A percentile compares a stretch with the other conserved stretches of the same genome.
Evolutionary conservation across 2,797 vertebrate species (phyloP).

Genomic region (Eulemur coronatus): DNA sequence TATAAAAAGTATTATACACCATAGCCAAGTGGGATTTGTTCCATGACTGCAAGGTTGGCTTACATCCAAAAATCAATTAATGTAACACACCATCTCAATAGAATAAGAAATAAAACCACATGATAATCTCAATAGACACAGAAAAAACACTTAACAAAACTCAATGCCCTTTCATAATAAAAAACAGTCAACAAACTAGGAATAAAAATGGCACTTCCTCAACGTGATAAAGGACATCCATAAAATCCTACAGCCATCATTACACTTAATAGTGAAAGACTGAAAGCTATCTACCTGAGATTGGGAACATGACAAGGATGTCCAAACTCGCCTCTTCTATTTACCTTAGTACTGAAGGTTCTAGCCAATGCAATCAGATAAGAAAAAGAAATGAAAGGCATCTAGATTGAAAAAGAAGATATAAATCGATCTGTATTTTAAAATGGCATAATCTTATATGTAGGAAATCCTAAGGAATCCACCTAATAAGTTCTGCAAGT

Average conservation of each 20-base stretch:
- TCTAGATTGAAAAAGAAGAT: not conserved
- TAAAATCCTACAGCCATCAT: not conserved
- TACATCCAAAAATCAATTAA: not conserved
- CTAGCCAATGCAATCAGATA: not conserved
- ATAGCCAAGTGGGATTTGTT: not conserved
- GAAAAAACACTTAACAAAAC: not conserved
- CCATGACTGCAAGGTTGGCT: not conserved
- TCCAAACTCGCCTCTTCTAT: not conserved
- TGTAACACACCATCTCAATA: not conserved
- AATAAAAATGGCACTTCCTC: not conserved
- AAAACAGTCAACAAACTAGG: not conserved
- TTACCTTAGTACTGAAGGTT: not conserved
- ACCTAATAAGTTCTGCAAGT: not conserved
- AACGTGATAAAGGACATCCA: not conserved
- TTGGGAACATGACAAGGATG: not conserved
- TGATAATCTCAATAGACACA: not conserved
- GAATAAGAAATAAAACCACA: not conserved
- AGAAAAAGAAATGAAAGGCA: not conserved
- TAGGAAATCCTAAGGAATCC: not conserved
- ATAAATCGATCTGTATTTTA: not conserved
- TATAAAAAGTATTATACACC: not conserved
- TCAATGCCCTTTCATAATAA: constrained; percentile 6
- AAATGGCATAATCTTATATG: not conserved
- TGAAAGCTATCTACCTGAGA: not conserved
- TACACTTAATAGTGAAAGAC: not conserved